phyloP scores from a whole-genome alignment of 2,888 invertebrate genomes.

The Athalia rosae region DNA sequence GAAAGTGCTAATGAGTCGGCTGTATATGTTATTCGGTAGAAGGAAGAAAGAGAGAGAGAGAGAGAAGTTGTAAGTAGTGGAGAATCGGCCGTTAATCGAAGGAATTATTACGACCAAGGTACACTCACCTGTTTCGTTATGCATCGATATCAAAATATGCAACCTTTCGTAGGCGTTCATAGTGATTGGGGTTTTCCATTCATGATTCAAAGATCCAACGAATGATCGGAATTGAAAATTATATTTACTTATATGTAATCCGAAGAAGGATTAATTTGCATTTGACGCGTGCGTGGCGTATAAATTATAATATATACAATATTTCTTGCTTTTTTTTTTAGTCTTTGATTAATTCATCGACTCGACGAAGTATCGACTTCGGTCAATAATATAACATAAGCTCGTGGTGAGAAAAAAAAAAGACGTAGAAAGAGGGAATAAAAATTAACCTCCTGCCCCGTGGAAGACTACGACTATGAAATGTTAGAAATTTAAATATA shows the following conservation, averaged over 20 bases:
- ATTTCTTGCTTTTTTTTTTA: background rate
- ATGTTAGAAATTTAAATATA: too few relatives aligned
- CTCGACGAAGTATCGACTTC: too few relatives aligned
- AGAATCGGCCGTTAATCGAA: background rate
- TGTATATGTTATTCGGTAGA: background rate
- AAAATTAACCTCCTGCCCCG: too few relatives aligned
- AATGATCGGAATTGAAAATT: background rate
- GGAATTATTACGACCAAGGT: background rate
- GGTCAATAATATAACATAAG: too few relatives aligned
- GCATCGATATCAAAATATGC: too few relatives aligned
- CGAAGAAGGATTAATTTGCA: slow-evolving; percentile 13
- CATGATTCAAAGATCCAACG: slow-evolving; percentile 19
- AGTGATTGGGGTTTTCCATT: slow-evolving; percentile 34
- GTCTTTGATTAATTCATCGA: background rate
- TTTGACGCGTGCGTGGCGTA: slow-evolving; percentile 22
- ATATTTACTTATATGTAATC: background rate
- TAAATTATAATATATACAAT: background rate
- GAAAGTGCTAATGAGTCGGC: slow-evolving; percentile 9
- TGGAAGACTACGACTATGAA: too few relatives aligned
- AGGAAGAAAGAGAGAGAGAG: background rate
- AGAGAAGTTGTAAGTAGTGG: background rate
- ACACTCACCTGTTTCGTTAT: too few relatives aligned
- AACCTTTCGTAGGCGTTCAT: background rate
- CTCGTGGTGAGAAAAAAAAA: too few relatives aligned
- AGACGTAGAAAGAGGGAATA: too few relatives aligned